phyloP scores from a whole-genome alignment of 1,140 invertebrate genomes.

The Euura lappo region DNA sequence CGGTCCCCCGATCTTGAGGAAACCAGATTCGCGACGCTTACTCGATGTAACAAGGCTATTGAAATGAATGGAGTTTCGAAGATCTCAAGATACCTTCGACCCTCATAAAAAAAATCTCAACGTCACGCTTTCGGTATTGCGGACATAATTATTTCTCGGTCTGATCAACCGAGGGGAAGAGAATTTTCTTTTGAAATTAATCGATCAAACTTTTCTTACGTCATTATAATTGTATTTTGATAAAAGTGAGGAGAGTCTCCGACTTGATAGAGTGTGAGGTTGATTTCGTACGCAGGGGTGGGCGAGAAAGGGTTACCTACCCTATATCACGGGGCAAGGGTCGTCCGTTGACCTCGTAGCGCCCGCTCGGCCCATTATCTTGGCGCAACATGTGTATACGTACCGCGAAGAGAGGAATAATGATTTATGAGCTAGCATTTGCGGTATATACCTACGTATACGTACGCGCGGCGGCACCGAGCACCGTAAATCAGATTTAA shows the following conservation, averaged over 20 bases:
- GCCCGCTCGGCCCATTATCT: conserved; percentile 39
- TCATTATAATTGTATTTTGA: not conserved
- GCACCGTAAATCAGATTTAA: conserved; percentile 37
- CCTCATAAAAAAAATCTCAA: not conserved
- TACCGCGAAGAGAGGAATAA: conserved; percentile 28
- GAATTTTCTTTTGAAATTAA: not conserved
- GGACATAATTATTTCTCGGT: too few relatives aligned
- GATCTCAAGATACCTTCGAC: not conserved
- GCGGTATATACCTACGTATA: conserved; percentile 12
- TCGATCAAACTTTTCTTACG: not conserved
- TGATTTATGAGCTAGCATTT: conserved; percentile 32
- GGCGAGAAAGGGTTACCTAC: conserved; percentile 19
- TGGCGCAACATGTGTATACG: conserved; percentile 27
- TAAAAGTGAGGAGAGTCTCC: too few relatives aligned
- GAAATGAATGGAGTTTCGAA: not conserved
- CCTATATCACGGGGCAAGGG: conserved; percentile 31
- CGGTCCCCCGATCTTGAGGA: not conserved
- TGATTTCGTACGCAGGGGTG: too few relatives aligned
- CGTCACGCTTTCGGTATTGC: not conserved
- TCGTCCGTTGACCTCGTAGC: conserved; percentile 43
- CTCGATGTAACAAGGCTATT: too few relatives aligned
- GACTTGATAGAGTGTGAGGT: too few relatives aligned
- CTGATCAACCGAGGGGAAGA: not conserved
- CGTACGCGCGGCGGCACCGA: conserved; percentile 18
- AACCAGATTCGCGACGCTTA: not conserved